Base-by-base conservation (phyloP, 2,113 vertebrate species). In the Paramisgurnus dabryanus region DNA sequence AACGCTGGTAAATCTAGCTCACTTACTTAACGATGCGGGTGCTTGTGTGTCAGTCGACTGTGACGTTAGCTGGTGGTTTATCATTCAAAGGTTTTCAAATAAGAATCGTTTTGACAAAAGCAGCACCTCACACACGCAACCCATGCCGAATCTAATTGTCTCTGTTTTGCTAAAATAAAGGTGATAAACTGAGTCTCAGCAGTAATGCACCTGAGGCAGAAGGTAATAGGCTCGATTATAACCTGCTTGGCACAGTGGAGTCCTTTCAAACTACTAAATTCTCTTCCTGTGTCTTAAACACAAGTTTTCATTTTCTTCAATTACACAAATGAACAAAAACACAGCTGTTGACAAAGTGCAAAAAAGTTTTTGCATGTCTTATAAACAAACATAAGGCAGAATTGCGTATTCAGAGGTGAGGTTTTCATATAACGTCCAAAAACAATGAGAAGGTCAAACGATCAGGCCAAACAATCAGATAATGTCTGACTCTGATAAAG, bases 221-320 rank as follows among this genome's bases (percentile, higher is more conserved):
- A 41, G 74, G 50, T 66, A 76, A 76, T 76, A 1, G 66, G 74
- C 5, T 41, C 13, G 63, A 76, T 66, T 76, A 53, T 55, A 76
- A 64, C 18, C 22, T 0, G 4, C 18, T 13, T 61, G 71, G 34
- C 8, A 5, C 50, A 11, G 7, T 5, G 13, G 34, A 72, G 61
- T 6, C 27, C 63, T 17, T 22, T 6, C 22, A 45, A 61, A 39
- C n/a, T 12, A 61, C 4, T 61, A 57, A 43, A 22, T 61, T 61
- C 5, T 41, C 9, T 40, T 17, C 15, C 15, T 3, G 12, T 50
- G 22, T 13, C 8, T 3, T 18, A 27, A 76, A 43, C 47, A 49
- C 22, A 17, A 65, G 43, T 11, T 76, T 3, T 11, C 6, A 4
- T 53, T 53, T 11, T n/a, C n/a, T 74, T 41, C 7, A 74, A 11